phyloP scores from a whole-genome alignment of 2,888 invertebrate genomes.

The Caenorhabditis imperialis region DNA sequence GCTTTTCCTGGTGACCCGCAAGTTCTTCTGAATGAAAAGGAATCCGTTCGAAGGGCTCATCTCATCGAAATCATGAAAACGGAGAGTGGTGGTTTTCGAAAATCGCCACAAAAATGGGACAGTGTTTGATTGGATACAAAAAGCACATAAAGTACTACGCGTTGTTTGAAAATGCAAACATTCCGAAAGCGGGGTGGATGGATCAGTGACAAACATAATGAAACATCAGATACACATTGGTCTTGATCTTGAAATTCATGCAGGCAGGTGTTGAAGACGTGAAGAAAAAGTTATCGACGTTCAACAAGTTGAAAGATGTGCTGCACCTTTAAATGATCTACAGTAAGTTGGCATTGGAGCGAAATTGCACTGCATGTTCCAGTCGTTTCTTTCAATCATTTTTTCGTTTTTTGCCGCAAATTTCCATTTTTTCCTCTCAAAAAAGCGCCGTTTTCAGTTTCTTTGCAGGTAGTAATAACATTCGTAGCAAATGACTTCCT shows the following conservation, averaged over 20 bases:
- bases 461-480: not conserved
- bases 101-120: not conserved
- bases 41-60: slow-evolving; percentile 14
- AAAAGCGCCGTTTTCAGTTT: too few species aligned
- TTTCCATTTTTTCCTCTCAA: too few species aligned
- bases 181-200: slow-evolving; percentile 12
- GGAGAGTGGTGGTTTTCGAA: slow-evolving; percentile 2
- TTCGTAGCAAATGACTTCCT: not conserved
- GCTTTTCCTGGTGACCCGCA: slow-evolving; percentile 9
- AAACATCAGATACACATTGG: slow-evolving; percentile 28
- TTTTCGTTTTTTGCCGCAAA: too few species aligned
- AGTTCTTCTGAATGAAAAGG: slow-evolving; percentile 10
- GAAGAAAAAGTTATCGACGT: too few species aligned
- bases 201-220: slow-evolving; percentile 30
- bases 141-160: slow-evolving; percentile 6
- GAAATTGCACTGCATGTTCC: too few species aligned
- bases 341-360: too few species aligned
- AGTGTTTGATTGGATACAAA: slow-evolving; percentile 32
- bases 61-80: slow-evolving; percentile 8
- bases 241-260: too few species aligned
- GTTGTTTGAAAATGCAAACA: slow-evolving; percentile 49
- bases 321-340: too few species aligned
- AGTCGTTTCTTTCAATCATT: too few species aligned
- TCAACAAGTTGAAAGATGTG: too few species aligned
- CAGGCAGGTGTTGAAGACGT: too few species aligned